phyloP scores from a whole-genome alignment of 2,888 invertebrate genomes.

The Melitaea athalia region DNA sequence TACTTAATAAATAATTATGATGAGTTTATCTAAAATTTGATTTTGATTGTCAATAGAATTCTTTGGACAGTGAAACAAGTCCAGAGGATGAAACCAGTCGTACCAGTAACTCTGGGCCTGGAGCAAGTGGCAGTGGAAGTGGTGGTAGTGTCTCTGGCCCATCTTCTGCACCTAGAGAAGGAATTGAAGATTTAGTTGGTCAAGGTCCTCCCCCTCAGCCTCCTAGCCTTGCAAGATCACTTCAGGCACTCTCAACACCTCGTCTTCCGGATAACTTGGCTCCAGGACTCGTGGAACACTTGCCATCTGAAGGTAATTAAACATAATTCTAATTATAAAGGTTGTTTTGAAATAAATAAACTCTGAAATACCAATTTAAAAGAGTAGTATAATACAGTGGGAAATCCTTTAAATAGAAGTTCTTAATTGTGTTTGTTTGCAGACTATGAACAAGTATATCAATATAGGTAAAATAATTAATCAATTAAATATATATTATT shows the following conservation, averaged over 20 bases:
- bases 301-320: conserved; percentile 86
- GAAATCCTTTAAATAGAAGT: no score
- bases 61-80: conserved; percentile 74
- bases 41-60: conserved; percentile 55
- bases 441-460: no score
- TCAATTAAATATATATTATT: no score
- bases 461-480: no score
- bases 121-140: conserved; percentile 61
- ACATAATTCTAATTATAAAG: not conserved
- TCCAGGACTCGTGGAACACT: conserved; percentile 85
- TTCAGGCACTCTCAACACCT: conserved; percentile 83
- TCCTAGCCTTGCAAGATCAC: conserved; percentile 82
- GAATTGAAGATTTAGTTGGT: conserved; percentile 49
- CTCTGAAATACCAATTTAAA: not conserved
- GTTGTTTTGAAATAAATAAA: not conserved
- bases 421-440: no score
- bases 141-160: conserved; percentile 48
- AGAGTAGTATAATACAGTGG: no score
- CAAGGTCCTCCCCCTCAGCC: conserved; percentile 70
- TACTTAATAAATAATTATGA: not conserved
- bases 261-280: conserved; percentile 82
- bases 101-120: conserved; percentile 63
- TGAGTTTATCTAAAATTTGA: not conserved
- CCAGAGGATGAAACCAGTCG: conserved; percentile 73
- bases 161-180: conserved; percentile 41